Percentiles rank a stretch among this genome's conserved stretches.
Conservation (phyloP, 2,888 invertebrate genomes). For the Dascillus cervinus region DNA sequence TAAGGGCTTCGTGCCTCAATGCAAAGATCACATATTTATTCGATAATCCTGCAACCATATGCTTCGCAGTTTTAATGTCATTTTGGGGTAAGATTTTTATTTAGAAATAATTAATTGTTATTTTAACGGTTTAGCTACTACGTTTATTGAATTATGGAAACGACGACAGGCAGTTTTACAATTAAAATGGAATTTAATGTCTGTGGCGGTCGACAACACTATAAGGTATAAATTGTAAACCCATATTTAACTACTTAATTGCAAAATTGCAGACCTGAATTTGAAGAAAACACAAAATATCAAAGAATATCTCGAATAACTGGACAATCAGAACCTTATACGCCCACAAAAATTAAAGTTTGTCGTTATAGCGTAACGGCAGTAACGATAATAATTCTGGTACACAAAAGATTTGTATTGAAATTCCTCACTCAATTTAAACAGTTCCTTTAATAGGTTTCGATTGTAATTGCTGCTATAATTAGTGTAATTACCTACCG, state of each 20-base stretch:
- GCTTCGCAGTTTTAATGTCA: slow-evolving; percentile 31
- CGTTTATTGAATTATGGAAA: slow-evolving; percentile 32
- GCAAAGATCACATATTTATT: slow-evolving; percentile 41
- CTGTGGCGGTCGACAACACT: not conserved
- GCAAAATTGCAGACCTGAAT: slow-evolving; percentile 11
- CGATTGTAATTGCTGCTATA: slow-evolving; percentile 17
- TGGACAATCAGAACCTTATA: slow-evolving; percentile 17
- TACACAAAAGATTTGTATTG: no score
- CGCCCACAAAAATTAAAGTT: slow-evolving; percentile 5
- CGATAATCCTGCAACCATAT: slow-evolving; percentile 30
- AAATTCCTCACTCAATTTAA: no score
- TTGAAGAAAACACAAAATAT: slow-evolving; percentile 10
- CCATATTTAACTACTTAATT: not conserved
- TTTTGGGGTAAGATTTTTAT: slow-evolving; percentile 32
- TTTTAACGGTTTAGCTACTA: no score
- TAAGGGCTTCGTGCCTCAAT: slow-evolving; percentile 47
- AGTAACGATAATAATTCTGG: slow-evolving; percentile 18
- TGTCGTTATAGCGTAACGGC: slow-evolving; percentile 12
- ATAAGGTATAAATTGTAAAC: no score
- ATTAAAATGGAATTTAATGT: slow-evolving; percentile 28
- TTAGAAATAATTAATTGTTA: not conserved
- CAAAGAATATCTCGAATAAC: slow-evolving; percentile 14
- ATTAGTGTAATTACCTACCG: slow-evolving; percentile 26
- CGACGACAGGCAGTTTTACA: slow-evolving; percentile 27
- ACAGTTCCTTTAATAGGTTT: slow-evolving; percentile 25